phyloP scores from a whole-genome alignment of 2,888 invertebrate genomes.

The Rotaria magnacalcarata region DNA sequence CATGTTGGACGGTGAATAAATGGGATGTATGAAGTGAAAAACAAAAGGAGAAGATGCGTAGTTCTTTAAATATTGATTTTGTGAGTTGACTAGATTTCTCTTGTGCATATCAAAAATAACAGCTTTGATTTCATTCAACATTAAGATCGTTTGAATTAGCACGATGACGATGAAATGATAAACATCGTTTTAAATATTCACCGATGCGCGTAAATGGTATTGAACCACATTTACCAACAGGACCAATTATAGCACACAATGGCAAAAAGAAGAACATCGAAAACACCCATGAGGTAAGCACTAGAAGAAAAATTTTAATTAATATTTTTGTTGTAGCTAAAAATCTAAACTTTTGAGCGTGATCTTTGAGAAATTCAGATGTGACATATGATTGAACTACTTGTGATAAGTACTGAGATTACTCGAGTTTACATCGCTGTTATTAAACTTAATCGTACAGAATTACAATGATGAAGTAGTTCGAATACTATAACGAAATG shows the following conservation, averaged over 20 bases:
- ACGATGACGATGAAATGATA: background rate
- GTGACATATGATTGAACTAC: no score
- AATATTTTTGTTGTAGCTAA: no score
- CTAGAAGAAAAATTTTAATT: slow-evolving; percentile 64
- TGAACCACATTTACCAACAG: slow-evolving; percentile 45
- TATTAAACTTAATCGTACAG: no score
- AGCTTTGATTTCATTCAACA: background rate
- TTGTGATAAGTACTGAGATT: no score
- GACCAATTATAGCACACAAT: slow-evolving; percentile 46
- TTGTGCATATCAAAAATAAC: background rate
- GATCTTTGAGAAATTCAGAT: no score
- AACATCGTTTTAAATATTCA: background rate
- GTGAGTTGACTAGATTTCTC: background rate
- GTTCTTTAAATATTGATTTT: no score
- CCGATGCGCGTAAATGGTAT: background rate
- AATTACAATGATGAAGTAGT: no score
- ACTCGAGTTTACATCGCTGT: no score
- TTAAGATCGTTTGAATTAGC: background rate
- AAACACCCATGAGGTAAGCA: slow-evolving; percentile 73
- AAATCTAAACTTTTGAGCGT: no score
- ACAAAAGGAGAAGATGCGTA: background rate
- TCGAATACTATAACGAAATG: background rate
- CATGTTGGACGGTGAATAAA: background rate
- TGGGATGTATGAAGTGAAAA: background rate
- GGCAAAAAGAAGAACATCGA: slow-evolving; percentile 55